Conservation (phyloP, 2,888 invertebrate genomes). For the Osedax frankpressi region DNA sequence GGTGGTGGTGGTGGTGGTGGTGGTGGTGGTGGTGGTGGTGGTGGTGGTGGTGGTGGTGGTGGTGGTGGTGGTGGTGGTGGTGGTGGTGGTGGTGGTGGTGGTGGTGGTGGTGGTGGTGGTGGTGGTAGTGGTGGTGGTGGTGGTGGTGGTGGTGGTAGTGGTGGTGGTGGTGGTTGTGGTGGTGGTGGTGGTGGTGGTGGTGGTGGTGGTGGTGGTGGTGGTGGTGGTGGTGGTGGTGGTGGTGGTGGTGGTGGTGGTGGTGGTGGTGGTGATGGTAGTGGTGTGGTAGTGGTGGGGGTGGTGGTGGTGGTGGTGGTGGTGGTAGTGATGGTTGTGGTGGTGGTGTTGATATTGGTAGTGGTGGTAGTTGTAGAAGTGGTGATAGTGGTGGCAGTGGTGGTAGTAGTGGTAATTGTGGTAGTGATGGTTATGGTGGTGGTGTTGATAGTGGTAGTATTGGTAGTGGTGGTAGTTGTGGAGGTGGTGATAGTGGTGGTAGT, state of each 20-base stretch:
- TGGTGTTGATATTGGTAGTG: neutral
- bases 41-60: neutral
- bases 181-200: conserved; percentile 10
- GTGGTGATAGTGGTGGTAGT: neutral
- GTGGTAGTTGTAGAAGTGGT: neutral
- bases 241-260: neutral
- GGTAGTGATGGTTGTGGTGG: neutral
- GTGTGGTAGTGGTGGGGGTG: neutral
- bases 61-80: neutral
- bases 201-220: conserved; percentile 13
- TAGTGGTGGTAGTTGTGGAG: neutral
- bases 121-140: conserved; percentile 15
- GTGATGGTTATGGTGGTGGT: neutral
- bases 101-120: conserved; percentile 16
- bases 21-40: conserved; percentile 13
- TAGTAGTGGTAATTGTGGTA: neutral
- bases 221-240: conserved; percentile 2
- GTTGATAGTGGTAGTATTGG: neutral
- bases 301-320: neutral
- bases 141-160: conserved; percentile 14
- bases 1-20: conserved; percentile 13
- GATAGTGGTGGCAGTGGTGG: neutral
- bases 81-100: conserved; percentile 14
- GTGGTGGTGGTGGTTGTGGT: conserved; percentile 11
- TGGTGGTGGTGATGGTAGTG: neutral